Evolutionary conservation across 2,888 invertebrate species (phyloP), one percentile per base, ranked within the genome.

Genomic region (Pterobdella sp.): DNA sequence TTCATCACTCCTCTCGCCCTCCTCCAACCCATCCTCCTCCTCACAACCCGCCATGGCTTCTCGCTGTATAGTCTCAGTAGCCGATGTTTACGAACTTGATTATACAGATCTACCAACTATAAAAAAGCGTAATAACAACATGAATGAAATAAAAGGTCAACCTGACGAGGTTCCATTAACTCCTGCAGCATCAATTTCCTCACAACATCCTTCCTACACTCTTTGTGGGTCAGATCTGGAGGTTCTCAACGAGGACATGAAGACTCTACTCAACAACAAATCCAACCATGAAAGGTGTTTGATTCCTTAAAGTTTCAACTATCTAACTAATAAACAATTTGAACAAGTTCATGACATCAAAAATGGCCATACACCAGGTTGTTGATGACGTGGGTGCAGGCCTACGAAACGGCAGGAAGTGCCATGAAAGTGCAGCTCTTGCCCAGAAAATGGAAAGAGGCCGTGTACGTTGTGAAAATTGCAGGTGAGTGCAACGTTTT

Each of bases 381-480:
- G 7, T 29, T 70, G 1, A 35, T 42, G 32, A 70, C 70, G 14
- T 70, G 56, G 56, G 52, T 70, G 29, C 70, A 70, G 56, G 70
- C 70, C 29, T 70, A 70, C 56, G 70, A 70, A 35, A 37, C 70
- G 29, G 32, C 42, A 52, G 56, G 70, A 14, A 70, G 35, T 34
- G 31, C 52, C 56, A 52, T 70, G 1, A 49, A 56, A 32, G 42
- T 70, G 70, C 37, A 70, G 52, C n/a, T 70, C 52, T 32, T 70
- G 10, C 29, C 29, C 2, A 49, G 70, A 7, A 22, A 31, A 18
- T 31, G 35, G 52, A 29, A 18, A 29, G 70, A 70, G 7, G 42
- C 70, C 1, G 70, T 70, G 1, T 70, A 70, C 56, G 31, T 70
- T 2, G n/a, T 70, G 52, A 70, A 70, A 32, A 22, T 70, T 26